phyloP scores from a whole-genome alignment of 2,113 vertebrate genomes.

The Delphinus delphis region DNA sequence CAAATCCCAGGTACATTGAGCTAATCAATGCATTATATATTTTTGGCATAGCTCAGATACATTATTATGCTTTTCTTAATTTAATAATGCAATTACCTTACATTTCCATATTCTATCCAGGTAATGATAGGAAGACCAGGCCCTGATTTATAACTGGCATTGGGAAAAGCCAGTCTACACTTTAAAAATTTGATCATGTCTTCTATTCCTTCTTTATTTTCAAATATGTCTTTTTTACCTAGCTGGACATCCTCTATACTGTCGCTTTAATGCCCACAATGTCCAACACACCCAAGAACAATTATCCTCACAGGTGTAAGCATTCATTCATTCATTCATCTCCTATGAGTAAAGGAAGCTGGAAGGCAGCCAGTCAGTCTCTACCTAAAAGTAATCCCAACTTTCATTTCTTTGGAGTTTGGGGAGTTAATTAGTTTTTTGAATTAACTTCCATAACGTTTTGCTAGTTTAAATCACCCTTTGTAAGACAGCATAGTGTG shows the following conservation, averaged over 20 bases:
- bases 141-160: neutral
- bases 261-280: neutral
- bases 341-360: neutral
- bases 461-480: neutral
- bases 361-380: neutral
- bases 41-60: constrained; percentile 51
- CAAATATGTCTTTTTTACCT: neutral
- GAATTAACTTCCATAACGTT: neutral
- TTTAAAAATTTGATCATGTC: neutral
- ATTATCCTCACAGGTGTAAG: neutral
- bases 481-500: neutral
- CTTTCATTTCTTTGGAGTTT: neutral
- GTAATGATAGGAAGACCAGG: neutral
- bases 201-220: neutral
- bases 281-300: neutral
- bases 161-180: neutral
- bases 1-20: constrained; percentile 50
- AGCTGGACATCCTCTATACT: neutral
- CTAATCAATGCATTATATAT: constrained; percentile 53
- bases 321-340: neutral
- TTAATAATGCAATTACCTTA: constrained; percentile 55
- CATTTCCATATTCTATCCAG: constrained; percentile 18
- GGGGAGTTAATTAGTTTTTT: neutral
- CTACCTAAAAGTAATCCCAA: neutral
- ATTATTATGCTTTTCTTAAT: constrained; percentile 62